These are phyloP conservation scores for Hypothenemus hampei DNA, from an alignment of 1,140 invertebrate species.

Conservation along the genomic window DNA sequence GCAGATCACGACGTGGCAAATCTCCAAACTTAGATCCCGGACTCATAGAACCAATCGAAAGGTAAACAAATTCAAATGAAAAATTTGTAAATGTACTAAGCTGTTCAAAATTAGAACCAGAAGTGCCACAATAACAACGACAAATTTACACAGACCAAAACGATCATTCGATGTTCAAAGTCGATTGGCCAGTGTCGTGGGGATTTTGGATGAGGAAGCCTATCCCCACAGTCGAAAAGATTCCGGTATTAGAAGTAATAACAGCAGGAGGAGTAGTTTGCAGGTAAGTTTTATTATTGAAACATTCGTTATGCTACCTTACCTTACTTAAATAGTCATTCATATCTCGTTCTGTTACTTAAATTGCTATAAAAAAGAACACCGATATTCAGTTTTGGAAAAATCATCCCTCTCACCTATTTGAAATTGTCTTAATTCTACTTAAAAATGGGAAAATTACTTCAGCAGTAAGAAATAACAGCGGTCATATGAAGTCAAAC, in stretches of 20 bases:
- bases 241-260: constrained; percentile 80
- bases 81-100: neutral
- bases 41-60: constrained; percentile 29
- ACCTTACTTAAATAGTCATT: too few species aligned
- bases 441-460: too few species aligned
- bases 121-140: constrained; percentile 38
- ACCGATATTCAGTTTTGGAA: too few species aligned
- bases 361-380: too few species aligned
- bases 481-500: too few species aligned
- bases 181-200: constrained; percentile 36
- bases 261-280: constrained; percentile 76
- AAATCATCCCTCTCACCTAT: too few species aligned
- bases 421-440: too few species aligned
- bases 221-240: constrained; percentile 79
- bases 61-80: constrained; percentile 4
- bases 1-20: constrained; percentile 37
- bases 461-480: too few species aligned
- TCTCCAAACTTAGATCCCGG: constrained; percentile 38
- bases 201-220: constrained; percentile 58
- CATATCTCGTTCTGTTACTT: too few species aligned
- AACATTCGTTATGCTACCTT: too few species aligned
- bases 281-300: constrained; percentile 60
- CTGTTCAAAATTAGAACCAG: constrained; percentile 30
- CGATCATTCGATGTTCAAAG: constrained; percentile 42
- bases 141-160: constrained; percentile 37